Percentiles rank a stretch among this genome's conserved stretches.
phyloP scores from a whole-genome alignment of 2,113 vertebrate genomes.

The Rhea americana region DNA sequence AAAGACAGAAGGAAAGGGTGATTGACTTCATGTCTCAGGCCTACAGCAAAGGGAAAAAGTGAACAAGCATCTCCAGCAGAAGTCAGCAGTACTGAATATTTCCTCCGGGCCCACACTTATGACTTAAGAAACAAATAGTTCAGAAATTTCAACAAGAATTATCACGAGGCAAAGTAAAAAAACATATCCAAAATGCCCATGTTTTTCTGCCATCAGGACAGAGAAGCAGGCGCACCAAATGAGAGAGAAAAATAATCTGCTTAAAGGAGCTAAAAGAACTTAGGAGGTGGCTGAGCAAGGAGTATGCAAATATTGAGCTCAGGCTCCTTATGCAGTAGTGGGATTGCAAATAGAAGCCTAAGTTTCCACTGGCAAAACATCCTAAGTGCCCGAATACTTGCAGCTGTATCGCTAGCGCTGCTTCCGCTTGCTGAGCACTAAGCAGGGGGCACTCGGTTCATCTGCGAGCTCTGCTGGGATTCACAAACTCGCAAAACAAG shows the following conservation, averaged over 20 bases:
- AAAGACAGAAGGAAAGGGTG: neutral
- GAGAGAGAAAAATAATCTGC: neutral
- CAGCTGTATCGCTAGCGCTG: neutral
- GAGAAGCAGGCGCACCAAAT: neutral
- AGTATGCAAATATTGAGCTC: fast-evolving
- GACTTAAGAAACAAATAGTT: neutral
- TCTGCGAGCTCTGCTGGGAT: neutral
- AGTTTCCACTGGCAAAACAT: neutral
- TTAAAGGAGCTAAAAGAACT: neutral
- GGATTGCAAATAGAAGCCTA: neutral
- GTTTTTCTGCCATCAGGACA: neutral
- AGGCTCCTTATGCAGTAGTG: neutral
- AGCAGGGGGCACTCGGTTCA: neutral
- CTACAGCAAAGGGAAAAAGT: neutral
- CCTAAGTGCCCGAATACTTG: neutral
- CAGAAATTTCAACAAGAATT: neutral
- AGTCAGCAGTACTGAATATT: neutral
- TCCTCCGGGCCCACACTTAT: neutral
- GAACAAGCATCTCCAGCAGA: neutral
- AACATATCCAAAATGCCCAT: neutral
- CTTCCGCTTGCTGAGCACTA: neutral
- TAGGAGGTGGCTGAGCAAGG: neutral
- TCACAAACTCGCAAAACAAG: neutral
- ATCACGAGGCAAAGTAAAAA: neutral
- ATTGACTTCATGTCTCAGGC: neutral